phyloP scores from a whole-genome alignment of 35 echinoderm and acorn worm species.

The Holothuria glaberrima region DNA sequence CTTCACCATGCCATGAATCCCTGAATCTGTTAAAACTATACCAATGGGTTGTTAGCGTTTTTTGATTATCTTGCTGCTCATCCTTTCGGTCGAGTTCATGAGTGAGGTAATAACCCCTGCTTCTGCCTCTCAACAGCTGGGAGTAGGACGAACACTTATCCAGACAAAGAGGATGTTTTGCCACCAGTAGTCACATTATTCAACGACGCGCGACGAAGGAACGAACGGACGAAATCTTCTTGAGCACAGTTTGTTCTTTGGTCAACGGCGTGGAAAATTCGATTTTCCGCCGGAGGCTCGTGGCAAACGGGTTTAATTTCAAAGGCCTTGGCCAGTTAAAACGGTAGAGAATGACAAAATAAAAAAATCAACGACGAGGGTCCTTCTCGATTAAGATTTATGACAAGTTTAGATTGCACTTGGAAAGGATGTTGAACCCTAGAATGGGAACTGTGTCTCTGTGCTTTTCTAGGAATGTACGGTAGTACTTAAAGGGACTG shows the following conservation, averaged over 20 bases:
- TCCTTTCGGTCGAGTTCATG: background rate
- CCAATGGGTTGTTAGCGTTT: no score
- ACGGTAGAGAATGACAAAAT: constrained; percentile 37
- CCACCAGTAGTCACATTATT: background rate
- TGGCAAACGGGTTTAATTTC: constrained; percentile 52
- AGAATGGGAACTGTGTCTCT: constrained; percentile 11
- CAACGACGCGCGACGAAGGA: background rate
- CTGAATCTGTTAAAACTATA: no score
- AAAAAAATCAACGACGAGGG: constrained; percentile 36
- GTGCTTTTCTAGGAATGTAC: no score
- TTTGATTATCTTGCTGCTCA: no score
- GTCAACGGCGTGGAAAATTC: constrained; percentile 62
- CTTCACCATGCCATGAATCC: no score
- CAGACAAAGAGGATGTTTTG: background rate
- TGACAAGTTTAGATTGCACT: constrained; percentile 26
- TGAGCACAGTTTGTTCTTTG: constrained; percentile 13
- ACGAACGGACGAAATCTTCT: background rate
- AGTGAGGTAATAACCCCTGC: background rate
- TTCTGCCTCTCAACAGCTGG: background rate
- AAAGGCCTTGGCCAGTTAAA: constrained; percentile 5
- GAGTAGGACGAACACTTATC: no score
- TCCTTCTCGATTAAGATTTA: background rate
- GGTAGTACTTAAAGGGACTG: no score
- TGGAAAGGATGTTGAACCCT: constrained; percentile 28
- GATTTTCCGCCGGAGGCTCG: constrained; percentile 46